phyloP scores from a whole-genome alignment of 37 sponge, comb jelly and placozoan species.

The Corticium candelabrum region DNA sequence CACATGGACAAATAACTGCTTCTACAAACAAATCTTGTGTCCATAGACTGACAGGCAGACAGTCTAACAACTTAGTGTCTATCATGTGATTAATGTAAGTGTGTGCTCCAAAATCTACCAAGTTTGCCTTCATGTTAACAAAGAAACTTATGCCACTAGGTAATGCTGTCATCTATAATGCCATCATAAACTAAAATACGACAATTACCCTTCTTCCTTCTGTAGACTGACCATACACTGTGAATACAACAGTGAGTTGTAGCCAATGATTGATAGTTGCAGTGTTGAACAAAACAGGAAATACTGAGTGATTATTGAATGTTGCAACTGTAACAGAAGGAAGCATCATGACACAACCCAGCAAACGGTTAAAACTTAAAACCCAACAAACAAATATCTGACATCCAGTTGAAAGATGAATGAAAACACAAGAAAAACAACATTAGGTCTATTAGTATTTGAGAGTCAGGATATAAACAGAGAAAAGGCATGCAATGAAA shows the following conservation, averaged over 20 bases:
- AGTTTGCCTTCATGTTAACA: conserved; percentile 1
- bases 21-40: too few species aligned
- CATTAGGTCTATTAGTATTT: too few species aligned
- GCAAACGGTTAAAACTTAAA: background rate
- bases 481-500: too few species aligned
- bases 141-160: background rate
- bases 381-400: background rate
- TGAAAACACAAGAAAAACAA: too few species aligned
- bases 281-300: conserved; percentile 37
- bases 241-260: conserved; percentile 29
- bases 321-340: conserved; percentile 26
- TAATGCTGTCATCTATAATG: background rate
- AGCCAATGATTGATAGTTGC: conserved; percentile 36
- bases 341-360: background rate
- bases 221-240: conserved; percentile 32
- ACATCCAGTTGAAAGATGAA: too few species aligned
- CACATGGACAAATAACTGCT: too few species aligned
- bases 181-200: background rate
- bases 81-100: too few species aligned
- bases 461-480: too few species aligned
- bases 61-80: too few species aligned
- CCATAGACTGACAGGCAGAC: too few species aligned
- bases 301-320: conserved; percentile 51
- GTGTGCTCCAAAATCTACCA: too few species aligned
- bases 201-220: conserved; percentile 32